Conservation (phyloP, 1,140 invertebrate species). For the Xylocopa sonorina region DNA sequence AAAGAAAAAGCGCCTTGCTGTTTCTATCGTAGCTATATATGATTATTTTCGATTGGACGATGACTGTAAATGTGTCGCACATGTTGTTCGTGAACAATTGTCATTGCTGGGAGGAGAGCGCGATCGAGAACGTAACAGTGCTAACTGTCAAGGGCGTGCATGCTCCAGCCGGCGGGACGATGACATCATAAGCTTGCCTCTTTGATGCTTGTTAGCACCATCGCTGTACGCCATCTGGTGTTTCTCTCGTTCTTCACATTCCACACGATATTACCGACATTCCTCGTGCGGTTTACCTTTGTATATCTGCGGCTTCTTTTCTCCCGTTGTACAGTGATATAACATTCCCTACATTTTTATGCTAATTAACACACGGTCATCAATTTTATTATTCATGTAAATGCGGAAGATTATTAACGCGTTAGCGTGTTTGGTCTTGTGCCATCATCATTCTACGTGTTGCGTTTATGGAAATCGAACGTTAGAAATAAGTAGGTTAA, state of each 20-base stretch:
- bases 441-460: neutral
- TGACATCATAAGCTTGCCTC: constrained; percentile 44
- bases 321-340: neutral
- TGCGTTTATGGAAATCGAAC: neutral
- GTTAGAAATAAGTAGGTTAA: neutral
- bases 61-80: constrained; percentile 8
- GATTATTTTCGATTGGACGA: constrained; percentile 16
- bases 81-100: constrained; percentile 21
- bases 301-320: neutral
- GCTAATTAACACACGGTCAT: neutral
- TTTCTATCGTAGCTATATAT: neutral
- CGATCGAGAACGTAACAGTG: constrained; percentile 46
- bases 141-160: constrained; percentile 58
- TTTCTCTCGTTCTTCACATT: neutral
- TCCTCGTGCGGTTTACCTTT: neutral
- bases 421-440: neutral
- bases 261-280: constrained; percentile 53
- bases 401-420: neutral
- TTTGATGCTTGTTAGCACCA: constrained; percentile 32
- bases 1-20: neutral
- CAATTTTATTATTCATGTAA: neutral
- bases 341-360: too few species aligned
- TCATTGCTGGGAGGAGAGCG: constrained; percentile 19
- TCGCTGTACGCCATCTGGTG: constrained; percentile 53
- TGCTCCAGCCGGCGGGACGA: constrained; percentile 47